A percentile compares a stretch with the other conserved stretches of the same genome.
These are phyloP conservation scores for Acronicta psi DNA, from an alignment of 2,888 invertebrate species.

Conservation along the genomic window DNA sequence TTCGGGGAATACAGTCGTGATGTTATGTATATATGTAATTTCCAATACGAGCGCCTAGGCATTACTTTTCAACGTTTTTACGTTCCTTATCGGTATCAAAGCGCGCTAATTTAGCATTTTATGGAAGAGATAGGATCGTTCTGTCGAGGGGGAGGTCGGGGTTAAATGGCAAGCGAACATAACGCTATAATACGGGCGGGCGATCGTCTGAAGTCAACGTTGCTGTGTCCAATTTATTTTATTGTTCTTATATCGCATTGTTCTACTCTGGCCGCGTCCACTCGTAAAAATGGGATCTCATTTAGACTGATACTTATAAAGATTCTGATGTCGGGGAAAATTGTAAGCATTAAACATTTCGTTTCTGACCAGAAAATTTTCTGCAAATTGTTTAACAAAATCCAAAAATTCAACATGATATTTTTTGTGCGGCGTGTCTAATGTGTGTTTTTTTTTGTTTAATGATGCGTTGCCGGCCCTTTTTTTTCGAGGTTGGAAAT, in stretches of 20 bases:
- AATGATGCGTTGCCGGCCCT: too few relatives aligned
- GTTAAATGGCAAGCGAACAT: conserved; percentile 54
- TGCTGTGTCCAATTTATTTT: conserved; percentile 76
- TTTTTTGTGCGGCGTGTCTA: too few relatives aligned
- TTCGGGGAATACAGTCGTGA: too few relatives aligned
- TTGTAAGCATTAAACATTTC: conserved; percentile 11
- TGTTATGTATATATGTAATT: neutral
- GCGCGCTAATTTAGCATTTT: conserved; percentile 50
- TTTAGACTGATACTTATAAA: conserved; percentile 66
- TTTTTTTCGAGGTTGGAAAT: too few relatives aligned
- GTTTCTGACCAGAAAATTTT: too few relatives aligned
- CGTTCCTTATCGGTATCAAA: conserved; percentile 37
- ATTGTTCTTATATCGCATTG: conserved; percentile 71
- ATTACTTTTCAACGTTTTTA: conserved; percentile 5
- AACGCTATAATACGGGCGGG: conserved; percentile 50
- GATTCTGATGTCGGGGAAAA: conserved; percentile 37
- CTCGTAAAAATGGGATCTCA: conserved; percentile 72
- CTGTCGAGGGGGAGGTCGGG: conserved; percentile 38
- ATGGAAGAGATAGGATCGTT: conserved; percentile 47
- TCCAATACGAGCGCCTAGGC: conserved; percentile 1
- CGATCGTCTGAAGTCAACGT: conserved; percentile 42
- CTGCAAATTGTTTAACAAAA: too few relatives aligned
- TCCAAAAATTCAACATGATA: too few relatives aligned
- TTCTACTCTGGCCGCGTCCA: conserved; percentile 53
- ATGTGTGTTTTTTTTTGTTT: too few relatives aligned